phyloP scores from a whole-genome alignment of 2,888 invertebrate species.

The Thymelicus lineola region DNA sequence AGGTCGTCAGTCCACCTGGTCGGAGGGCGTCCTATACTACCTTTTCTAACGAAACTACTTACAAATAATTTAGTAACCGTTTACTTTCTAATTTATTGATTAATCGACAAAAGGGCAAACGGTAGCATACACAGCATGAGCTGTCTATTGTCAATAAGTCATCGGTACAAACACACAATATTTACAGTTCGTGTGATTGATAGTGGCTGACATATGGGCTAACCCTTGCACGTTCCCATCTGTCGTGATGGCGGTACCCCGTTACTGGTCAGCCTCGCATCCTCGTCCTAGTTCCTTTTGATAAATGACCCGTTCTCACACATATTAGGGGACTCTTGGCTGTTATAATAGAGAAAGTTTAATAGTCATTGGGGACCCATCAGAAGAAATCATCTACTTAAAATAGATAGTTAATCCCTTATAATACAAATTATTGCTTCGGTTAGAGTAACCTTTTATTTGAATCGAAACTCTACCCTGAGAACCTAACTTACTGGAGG shows the following conservation, averaged over 20 bases:
- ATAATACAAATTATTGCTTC: too few relatives aligned
- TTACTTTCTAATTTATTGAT: conserved; percentile 23
- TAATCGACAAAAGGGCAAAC: conserved; percentile 25
- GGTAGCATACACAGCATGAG: conserved; percentile 58
- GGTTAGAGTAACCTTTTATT: too few relatives aligned
- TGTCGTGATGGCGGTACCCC: conserved; percentile 58
- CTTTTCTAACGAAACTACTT: too few relatives aligned
- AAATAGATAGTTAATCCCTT: too few relatives aligned
- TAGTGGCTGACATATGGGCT: conserved; percentile 76
- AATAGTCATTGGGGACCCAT: conserved; percentile 10
- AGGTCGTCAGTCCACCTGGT: too few relatives aligned
- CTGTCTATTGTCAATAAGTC: conserved; percentile 69
- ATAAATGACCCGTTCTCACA: conserved; percentile 34
- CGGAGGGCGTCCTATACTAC: too few relatives aligned
- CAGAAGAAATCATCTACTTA: too few relatives aligned
- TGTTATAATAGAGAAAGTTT: conserved; percentile 14
- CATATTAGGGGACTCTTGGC: conserved; percentile 31
- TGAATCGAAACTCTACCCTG: too few relatives aligned
- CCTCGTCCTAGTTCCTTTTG: conserved; percentile 52
- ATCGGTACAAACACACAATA: conserved; percentile 70
- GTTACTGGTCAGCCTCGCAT: conserved; percentile 56
- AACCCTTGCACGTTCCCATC: conserved; percentile 76
- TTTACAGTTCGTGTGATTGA: conserved; percentile 76
- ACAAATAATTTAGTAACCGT: background rate
- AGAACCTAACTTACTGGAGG: too few relatives aligned